These are phyloP conservation scores for Planococcus citri DNA, from an alignment of 1,140 invertebrate species.

Conservation along the genomic window DNA sequence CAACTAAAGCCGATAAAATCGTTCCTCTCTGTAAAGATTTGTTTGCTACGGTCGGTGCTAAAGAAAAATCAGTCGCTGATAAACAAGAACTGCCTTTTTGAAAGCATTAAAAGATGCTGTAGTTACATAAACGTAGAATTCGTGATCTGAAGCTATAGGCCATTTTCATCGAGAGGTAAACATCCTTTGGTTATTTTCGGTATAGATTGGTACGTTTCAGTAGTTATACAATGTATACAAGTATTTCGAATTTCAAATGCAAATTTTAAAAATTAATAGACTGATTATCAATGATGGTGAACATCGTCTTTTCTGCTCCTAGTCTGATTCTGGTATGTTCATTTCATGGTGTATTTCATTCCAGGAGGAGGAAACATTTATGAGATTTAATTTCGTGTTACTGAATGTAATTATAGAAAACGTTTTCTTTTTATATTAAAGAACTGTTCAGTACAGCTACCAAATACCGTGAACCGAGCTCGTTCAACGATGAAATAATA, in stretches of 20 bases:
- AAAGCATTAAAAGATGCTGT: not conserved
- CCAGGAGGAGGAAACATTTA: not conserved
- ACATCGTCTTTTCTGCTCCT: not conserved
- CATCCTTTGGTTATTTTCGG: not conserved
- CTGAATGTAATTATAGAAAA: too few relatives aligned
- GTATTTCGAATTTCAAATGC: too few relatives aligned
- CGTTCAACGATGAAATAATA: not conserved
- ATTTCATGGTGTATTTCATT: too few relatives aligned
- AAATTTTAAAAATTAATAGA: not conserved
- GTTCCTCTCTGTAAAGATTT: not conserved
- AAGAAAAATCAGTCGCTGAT: not conserved
- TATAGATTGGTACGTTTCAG: not conserved
- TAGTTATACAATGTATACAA: too few relatives aligned
- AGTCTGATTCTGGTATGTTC: not conserved
- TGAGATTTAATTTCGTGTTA: not conserved
- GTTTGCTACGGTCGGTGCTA: not conserved
- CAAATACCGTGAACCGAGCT: not conserved
- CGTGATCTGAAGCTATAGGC: not conserved
- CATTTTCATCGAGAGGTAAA: not conserved
- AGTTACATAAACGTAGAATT: not conserved
- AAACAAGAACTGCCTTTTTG: not conserved
- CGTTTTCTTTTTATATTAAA: not conserved
- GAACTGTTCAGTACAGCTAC: not conserved
- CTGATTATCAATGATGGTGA: not conserved
- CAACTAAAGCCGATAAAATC: not conserved